Evolutionary conservation across 2,888 invertebrate genomes (phyloP).

Genomic region (Dasysyrphus tricinctus): DNA sequence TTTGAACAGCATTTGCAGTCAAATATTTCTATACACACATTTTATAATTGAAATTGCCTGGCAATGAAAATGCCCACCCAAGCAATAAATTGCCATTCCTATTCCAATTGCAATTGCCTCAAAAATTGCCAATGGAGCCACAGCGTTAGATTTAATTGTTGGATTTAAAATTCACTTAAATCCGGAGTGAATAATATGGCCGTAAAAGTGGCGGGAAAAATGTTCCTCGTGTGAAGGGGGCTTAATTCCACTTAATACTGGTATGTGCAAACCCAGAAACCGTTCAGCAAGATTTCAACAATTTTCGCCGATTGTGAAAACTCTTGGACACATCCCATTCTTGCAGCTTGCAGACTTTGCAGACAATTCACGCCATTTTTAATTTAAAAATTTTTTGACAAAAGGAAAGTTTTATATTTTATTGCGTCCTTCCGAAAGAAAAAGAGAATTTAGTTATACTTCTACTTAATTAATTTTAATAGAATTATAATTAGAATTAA

Average conservation of each 20-base stretch:
- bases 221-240: too few relatives aligned
- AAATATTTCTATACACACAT: too few relatives aligned
- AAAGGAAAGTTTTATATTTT: conserved; percentile 55
- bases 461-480: conserved; percentile 33
- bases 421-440: conserved; percentile 78
- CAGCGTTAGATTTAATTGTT: too few relatives aligned
- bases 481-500: conserved; percentile 53
- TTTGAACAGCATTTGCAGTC: too few relatives aligned
- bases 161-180: too few relatives aligned
- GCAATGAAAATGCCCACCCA: too few relatives aligned
- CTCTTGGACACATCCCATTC: conserved; percentile 35
- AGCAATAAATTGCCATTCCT: too few relatives aligned
- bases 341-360: conserved; percentile 63
- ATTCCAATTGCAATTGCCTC: too few relatives aligned
- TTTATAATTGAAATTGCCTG: too few relatives aligned
- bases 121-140: too few relatives aligned
- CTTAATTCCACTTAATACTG: neutral
- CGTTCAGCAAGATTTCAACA: conserved; percentile 3
- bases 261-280: neutral
- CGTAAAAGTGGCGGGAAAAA: too few relatives aligned
- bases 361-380: conserved; percentile 78
- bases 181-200: too few relatives aligned
- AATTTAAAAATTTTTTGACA: conserved; percentile 76
- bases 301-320: conserved; percentile 2
- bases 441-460: conserved; percentile 36